Evolutionary conservation across 2,113 vertebrate species (phyloP).

Genomic region (Hylia prasina): DNA sequence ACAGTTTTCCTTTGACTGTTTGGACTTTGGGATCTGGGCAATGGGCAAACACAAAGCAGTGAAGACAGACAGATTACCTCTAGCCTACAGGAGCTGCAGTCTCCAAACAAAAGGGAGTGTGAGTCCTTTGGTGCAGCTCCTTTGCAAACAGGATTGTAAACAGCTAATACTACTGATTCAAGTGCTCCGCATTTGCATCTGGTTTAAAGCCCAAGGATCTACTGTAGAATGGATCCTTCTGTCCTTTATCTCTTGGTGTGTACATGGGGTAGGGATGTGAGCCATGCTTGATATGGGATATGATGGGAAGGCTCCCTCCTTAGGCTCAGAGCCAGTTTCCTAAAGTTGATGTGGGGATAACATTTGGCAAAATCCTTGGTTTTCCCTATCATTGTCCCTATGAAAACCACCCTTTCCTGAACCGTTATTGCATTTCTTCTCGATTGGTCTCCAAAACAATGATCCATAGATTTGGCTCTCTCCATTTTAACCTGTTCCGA

Average conservation of each 20-base stretch:
- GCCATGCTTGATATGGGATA: rapidly evolving
- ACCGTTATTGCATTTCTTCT: not conserved
- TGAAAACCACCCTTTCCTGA: slow-evolving; percentile 20
- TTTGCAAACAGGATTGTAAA: not conserved
- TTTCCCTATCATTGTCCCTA: slow-evolving; percentile 30
- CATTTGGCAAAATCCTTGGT: not conserved
- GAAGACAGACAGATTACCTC: not conserved
- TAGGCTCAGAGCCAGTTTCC: not conserved
- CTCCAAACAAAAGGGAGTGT: not conserved
- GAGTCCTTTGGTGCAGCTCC: not conserved
- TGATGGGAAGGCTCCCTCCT: not conserved
- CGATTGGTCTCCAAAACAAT: not conserved
- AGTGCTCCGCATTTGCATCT: not conserved
- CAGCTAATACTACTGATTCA: not conserved
- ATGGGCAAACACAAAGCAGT: not conserved
- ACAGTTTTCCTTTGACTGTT: not conserved
- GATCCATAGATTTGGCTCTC: not conserved
- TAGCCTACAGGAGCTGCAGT: not conserved
- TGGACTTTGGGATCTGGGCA: not conserved
- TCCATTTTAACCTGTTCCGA: not conserved
- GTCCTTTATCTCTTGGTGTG: not conserved
- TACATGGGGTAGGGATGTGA: not conserved
- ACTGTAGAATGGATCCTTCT: not conserved
- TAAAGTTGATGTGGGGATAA: not conserved
- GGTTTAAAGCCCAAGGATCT: not conserved